Base-by-base conservation (phyloP, 2,797 vertebrate genomes). In the Ataeniobius toweri region DNA sequence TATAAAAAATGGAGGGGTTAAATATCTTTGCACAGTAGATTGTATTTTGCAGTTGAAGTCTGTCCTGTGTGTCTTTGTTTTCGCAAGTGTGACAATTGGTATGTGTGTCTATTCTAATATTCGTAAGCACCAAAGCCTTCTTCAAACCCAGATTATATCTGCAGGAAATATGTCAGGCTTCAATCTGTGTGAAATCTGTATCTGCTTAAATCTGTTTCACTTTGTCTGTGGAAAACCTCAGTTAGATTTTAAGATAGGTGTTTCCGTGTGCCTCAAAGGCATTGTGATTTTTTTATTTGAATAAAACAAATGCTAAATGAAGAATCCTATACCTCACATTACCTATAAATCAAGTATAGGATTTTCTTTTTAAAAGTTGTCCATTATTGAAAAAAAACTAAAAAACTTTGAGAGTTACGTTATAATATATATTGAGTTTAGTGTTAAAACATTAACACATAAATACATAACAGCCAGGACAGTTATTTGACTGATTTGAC, bases 141-240 rank as follows among this genome's bases (percentile, higher is more conserved):
- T 71, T 44, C 48, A 56, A 31, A 73, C 75, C 63, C 39, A 68
- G 61, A 63, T 36, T 36, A 77, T 72, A 78, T 41, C 69, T 41
- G 14, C 46, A 48, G 74, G 36, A 76, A 81, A 80, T 77, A 77
- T 83, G 68, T 82, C 81, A 36, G 12, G 28, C 67, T 78, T 67
- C 77, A 74, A 70, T 83, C 75, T 85, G 69, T 74, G 39, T 71
- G 58, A 61, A 82, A 77, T 65, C 70, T 81, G 78, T 67, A 28
- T 63, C 55, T 24, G 74, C 0, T 68, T 28, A 44, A 2, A 13
- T 73, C 53, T 76, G 41, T 68, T 51, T 68, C 22, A 73, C 71
- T 73, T 36, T 51, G 22, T 48, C 28, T n/a, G 70, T 24, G 48
- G 22, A 24, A 71, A 79, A 73, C 12, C 4, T n/a, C 6, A 48